These are phyloP conservation scores for Hemicordylus capensis DNA, from an alignment of 2,113 vertebrate genomes.

Conservation along the genomic window DNA sequence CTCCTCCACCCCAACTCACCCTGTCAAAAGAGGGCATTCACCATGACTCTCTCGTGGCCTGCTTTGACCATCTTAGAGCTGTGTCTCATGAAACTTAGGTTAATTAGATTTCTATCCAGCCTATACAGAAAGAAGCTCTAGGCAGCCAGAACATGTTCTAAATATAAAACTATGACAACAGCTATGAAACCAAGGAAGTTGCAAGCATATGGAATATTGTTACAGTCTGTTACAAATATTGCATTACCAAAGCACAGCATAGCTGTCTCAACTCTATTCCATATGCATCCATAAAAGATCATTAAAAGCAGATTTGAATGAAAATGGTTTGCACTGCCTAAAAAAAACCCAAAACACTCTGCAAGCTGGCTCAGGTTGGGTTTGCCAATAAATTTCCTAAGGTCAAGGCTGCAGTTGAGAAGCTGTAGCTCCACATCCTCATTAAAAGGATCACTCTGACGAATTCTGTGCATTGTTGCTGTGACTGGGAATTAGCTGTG, in stretches of 20 bases:
- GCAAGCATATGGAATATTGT: not conserved
- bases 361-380: not conserved
- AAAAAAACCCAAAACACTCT: too few relatives aligned
- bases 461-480: not conserved
- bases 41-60: not conserved
- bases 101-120: not conserved
- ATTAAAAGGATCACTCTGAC: not conserved
- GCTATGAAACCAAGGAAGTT: not conserved
- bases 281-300: not conserved
- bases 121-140: not conserved
- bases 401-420: not conserved
- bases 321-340: not conserved
- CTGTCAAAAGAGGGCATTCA: not conserved
- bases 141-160: not conserved
- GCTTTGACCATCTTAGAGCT: not conserved
- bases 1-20: not conserved
- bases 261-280: not conserved
- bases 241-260: not conserved
- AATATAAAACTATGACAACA: not conserved
- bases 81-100: not conserved
- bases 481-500: not conserved
- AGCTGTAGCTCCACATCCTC: not conserved
- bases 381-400: not conserved
- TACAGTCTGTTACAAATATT: not conserved
- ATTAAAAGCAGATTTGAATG: not conserved